Conservation (phyloP, 2,113 vertebrate species). For the Triplophysa tibetana region DNA sequence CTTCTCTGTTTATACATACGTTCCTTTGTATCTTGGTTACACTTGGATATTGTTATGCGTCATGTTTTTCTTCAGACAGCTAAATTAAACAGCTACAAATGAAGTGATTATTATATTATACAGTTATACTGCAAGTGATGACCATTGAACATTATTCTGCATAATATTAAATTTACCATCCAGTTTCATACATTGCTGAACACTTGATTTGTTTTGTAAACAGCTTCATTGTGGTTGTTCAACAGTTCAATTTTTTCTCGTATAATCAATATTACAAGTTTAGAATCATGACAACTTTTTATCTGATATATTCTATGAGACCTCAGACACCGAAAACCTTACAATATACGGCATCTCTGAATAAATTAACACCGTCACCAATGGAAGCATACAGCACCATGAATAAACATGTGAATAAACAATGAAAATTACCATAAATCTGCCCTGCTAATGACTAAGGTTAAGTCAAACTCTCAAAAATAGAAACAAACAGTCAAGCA, state of each 20-base stretch:
- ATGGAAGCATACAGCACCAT: conserved; percentile 21
- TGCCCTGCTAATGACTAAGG: conserved; percentile 25
- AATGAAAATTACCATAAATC: conserved; percentile 38
- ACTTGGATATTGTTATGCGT: neutral
- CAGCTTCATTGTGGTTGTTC: neutral
- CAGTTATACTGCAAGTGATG: too few species aligned
- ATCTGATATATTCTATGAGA: neutral
- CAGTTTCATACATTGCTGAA: neutral
- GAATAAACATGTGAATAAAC: conserved; percentile 31
- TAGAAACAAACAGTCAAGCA: conserved; percentile 50
- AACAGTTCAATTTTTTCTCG: neutral
- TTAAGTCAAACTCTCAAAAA: conserved; percentile 45
- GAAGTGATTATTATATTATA: too few species aligned
- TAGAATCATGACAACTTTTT: neutral
- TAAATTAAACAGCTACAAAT: too few species aligned
- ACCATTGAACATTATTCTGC: too few species aligned
- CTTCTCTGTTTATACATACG: too few species aligned
- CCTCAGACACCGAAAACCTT: neutral
- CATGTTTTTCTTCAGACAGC: neutral
- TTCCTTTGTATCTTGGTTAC: too few species aligned
- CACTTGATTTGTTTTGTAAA: neutral
- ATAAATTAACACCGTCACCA: conserved; percentile 22
- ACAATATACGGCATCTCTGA: conserved; percentile 8
- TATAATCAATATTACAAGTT: conserved; percentile 5
- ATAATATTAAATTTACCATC: too few species aligned